Percentiles rank a stretch among this genome's conserved stretches.
phyloP scores from a whole-genome alignment of 2,888 invertebrate species.

The Andrena fulva region DNA sequence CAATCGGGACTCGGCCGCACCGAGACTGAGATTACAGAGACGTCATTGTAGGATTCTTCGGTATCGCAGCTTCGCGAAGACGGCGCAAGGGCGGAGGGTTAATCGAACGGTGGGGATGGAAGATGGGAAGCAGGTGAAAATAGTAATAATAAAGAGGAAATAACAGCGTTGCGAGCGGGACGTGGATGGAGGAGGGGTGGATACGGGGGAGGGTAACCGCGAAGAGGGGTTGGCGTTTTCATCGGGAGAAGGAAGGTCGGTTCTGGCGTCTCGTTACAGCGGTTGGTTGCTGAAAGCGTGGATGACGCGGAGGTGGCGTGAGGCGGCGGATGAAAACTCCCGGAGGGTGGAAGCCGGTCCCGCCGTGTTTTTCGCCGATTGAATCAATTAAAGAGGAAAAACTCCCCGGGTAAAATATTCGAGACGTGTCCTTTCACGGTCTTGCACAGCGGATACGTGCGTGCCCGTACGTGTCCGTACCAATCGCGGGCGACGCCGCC shows the following conservation, averaged over 20 bases:
- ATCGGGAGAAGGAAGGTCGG: constrained; percentile 78
- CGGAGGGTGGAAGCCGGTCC: constrained; percentile 72
- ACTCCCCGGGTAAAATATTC: constrained; percentile 79
- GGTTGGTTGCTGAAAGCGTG: constrained; percentile 78
- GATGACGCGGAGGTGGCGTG: constrained; percentile 64
- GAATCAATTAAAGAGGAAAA: constrained; percentile 85
- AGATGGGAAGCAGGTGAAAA: constrained; percentile 27
- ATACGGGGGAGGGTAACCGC: constrained; percentile 59
- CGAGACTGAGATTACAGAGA: too few species aligned
- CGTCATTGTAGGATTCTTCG: too few species aligned
- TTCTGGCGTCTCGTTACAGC: constrained; percentile 83
- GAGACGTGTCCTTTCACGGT: constrained; percentile 72
- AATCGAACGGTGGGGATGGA: constrained; percentile 19
- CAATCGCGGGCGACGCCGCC: constrained; percentile 65
- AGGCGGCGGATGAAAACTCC: constrained; percentile 64
- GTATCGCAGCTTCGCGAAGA: too few species aligned
- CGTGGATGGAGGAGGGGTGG: constrained; percentile 16
- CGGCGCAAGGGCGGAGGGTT: too few species aligned
- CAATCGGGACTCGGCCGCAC: too few species aligned
- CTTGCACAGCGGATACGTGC: constrained; percentile 61
- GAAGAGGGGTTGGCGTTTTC: constrained; percentile 78
- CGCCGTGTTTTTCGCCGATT: constrained; percentile 85
- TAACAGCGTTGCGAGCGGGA: constrained; percentile 27
- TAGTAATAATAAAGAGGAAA: constrained; percentile 31
- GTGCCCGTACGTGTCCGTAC: constrained; percentile 54